Base-by-base conservation (phyloP, 2,888 invertebrate genomes). In the Anaspis maculata region DNA sequence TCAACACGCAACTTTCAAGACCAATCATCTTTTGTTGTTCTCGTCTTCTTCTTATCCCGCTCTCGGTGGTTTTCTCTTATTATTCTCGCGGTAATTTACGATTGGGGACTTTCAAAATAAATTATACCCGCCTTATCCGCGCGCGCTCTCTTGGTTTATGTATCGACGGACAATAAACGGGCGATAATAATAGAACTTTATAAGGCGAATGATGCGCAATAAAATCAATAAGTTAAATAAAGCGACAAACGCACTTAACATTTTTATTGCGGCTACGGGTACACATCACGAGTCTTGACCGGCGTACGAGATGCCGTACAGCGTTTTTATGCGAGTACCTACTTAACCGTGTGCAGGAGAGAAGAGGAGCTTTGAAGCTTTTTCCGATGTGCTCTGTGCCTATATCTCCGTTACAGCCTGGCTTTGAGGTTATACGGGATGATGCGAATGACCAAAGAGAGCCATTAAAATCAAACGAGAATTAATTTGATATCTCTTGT, bases 61-160 rank as follows among this genome's bases (percentile, higher is more conserved):
- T n/a, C n/a, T n/a, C n/a, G n/a, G n/a, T n/a, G n/a, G n/a, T n/a
- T n/a, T n/a, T n/a, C n/a, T n/a, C n/a, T n/a, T n/a, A n/a, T n/a
- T n/a, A n/a, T n/a, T n/a, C n/a, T n/a, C n/a, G n/a, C n/a, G n/a
- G n/a, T n/a, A n/a, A n/a, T n/a, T n/a, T n/a, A n/a, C n/a, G n/a
- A n/a, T n/a, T n/a, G n/a, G n/a, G n/a, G n/a, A n/a, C n/a, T n/a
- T 28, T 35, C 33, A 27, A 23, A 39, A 32, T 36, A 32, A 39
- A 39, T 39, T 39, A 36, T 32, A n/a, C n/a, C n/a, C n/a, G n/a
- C 36, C 36, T 39, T 36, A 39, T 36, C 39, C 35, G 25, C 27
- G 13, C 27, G 30, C 32, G n/a, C n/a, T n/a, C n/a, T n/a, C n/a
- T 39, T 32, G 26, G 34, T 32, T 32, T 35, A 35, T 39, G 29